Evolutionary conservation across 1,140 invertebrate genomes (phyloP), one percentile per base, ranked within the genome.

Genomic region (Aphaenogaster rudis): DNA sequence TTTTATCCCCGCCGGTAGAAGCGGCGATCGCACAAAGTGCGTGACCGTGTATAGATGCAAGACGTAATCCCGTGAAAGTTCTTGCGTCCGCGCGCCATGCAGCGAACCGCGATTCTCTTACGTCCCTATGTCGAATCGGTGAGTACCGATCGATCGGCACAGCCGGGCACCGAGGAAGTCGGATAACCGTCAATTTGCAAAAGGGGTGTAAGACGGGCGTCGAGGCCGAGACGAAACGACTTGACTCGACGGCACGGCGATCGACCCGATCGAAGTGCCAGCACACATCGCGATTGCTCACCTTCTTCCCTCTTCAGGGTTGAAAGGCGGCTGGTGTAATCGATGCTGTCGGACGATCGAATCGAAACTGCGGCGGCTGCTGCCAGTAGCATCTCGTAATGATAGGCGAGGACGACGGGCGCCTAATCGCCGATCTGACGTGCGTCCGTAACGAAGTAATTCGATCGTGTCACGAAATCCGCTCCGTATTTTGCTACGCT

Each of bases 151-250:
- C 90, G 90, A 91, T 91, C 89, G 87, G 50, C 85, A 61, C 81
- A 59, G 61, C 36, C 36, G 63, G 66, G 63, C 86, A 59, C 50
- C 71, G 77, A 84, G 78, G 48, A 88, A 66, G 66, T 87, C 84
- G 78, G 67, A 90, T 91, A 91, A 91, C 90, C 89, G 74, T 90
- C 90, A 91, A 91, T 91, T 91, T 91, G 74, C 82, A 17, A 86
- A 86, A 15, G 74, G 76, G 90, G 59, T 74, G 87, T 54, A 88
- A 90, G 90, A 86, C 72, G 86, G 74, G 59, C 85, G 86, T 85
- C 87, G 57, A 69, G 28, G 71, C 50, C 88, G 79, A 81, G 88
- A 88, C 88, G 88, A 90, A 90, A 80, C 88, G 80, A 54, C 88
- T 77, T 33, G 79, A 6, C 64, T 82, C 57, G 15, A 59, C 42